Conservation (phyloP, 2,113 vertebrate species). For the Brevimyrus niger region DNA sequence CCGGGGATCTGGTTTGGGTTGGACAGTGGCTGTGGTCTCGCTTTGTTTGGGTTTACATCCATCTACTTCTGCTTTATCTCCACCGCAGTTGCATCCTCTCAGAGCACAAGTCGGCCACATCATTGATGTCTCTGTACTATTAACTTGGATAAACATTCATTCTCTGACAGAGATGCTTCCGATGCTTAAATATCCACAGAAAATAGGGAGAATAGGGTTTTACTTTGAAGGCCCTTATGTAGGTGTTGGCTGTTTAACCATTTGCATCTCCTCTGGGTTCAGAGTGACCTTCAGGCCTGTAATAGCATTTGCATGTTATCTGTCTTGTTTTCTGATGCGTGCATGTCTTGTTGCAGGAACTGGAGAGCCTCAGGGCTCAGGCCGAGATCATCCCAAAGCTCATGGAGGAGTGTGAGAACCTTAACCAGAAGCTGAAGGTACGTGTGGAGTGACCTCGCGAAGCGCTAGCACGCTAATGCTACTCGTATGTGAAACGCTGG, state of each 20-base stretch:
- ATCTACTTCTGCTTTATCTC: not conserved
- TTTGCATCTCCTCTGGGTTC: not conserved
- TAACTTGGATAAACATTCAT: not conserved
- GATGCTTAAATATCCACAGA: not conserved
- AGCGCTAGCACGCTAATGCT: not conserved
- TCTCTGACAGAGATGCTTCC: not conserved
- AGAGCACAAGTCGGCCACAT: not conserved
- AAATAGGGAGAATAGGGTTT: not conserved
- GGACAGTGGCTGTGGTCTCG: not conserved
- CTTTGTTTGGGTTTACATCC: not conserved
- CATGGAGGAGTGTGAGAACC: conserved; percentile 82
- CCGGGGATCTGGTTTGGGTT: not conserved
- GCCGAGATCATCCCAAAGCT: conserved; percentile 91
- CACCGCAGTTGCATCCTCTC: not conserved
- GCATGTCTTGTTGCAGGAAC: conserved; percentile 60
- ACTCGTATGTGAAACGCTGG: not conserved
- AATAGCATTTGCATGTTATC: not conserved
- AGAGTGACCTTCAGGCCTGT: not conserved
- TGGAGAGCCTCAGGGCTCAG: conserved; percentile 88
- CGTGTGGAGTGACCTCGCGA: not conserved
- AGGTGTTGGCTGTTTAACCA: not conserved
- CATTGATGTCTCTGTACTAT: not conserved
- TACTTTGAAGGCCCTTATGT: not conserved
- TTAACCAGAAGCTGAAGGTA: conserved; percentile 86
- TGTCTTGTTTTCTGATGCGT: not conserved